phyloP scores from a whole-genome alignment of 2,888 invertebrate species.

The Emesis furor region DNA sequence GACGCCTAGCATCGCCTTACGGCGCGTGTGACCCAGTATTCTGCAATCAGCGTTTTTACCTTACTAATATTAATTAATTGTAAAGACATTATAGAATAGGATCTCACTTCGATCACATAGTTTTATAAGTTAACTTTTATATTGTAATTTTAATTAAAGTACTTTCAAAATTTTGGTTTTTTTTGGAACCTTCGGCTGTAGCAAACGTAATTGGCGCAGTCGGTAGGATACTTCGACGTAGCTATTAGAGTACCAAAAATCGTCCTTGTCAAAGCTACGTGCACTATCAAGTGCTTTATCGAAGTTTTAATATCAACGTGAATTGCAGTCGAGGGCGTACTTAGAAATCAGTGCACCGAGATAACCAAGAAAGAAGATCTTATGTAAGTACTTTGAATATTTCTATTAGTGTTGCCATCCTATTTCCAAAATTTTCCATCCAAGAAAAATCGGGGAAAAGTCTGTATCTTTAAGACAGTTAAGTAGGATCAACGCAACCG shows the following conservation, averaged over 20 bases:
- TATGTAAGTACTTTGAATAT: slow-evolving; percentile 34
- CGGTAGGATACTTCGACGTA: slow-evolving; percentile 36
- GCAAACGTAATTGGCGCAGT: slow-evolving; percentile 30
- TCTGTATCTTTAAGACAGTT: slow-evolving; percentile 39
- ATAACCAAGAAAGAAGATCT: neutral
- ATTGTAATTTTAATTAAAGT: too few relatives aligned
- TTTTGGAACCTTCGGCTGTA: slow-evolving; percentile 6
- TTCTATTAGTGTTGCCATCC: slow-evolving; percentile 27
- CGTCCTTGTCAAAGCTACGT: slow-evolving; percentile 28
- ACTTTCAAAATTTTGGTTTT: too few relatives aligned
- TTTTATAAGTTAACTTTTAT: too few relatives aligned
- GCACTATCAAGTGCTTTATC: slow-evolving; percentile 34
- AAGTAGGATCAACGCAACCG: slow-evolving; percentile 11
- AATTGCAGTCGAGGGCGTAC: neutral
- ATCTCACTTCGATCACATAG: too few relatives aligned
- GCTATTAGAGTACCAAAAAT: slow-evolving; percentile 30
- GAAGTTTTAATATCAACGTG: neutral
- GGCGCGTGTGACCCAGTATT: too few relatives aligned
- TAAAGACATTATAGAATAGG: too few relatives aligned
- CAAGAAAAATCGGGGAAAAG: slow-evolving; percentile 28
- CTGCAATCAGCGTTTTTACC: too few relatives aligned
- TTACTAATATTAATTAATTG: too few relatives aligned
- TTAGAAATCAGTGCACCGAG: neutral
- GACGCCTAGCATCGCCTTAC: too few relatives aligned
- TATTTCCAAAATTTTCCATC: slow-evolving; percentile 36